Conservation (phyloP, 1,140 invertebrate genomes). For the Drosophila aff. region DNA sequence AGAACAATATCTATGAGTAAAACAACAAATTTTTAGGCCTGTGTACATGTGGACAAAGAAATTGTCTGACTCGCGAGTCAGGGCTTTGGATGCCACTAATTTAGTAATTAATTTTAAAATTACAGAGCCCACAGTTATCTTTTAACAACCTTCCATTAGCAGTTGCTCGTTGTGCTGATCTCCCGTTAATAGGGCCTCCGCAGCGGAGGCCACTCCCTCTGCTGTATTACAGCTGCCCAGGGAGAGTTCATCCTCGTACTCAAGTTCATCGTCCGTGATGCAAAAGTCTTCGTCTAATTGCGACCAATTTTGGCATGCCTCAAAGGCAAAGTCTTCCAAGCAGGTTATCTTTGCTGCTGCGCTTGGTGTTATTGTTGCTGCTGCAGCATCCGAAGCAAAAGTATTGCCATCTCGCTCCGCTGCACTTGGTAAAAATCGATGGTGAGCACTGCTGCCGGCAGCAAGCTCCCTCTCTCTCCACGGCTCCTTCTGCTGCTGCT, state of each 20-base stretch:
- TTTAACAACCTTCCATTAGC: conserved; percentile 73
- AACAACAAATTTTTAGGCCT: not conserved
- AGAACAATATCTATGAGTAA: not conserved
- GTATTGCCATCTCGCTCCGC: conserved; percentile 17
- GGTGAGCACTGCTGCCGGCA: conserved; percentile 57
- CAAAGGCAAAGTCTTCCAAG: conserved; percentile 66
- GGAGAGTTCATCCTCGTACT: conserved; percentile 69
- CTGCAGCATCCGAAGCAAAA: conserved; percentile 30
- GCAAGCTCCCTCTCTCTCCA: conserved; percentile 27
- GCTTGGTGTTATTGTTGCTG: not conserved
- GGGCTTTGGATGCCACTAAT: not conserved
- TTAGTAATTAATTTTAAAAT: not conserved
- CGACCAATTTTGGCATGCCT: conserved; percentile 61
- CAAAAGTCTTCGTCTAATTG: conserved; percentile 62
- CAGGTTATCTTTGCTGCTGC: conserved; percentile 21
- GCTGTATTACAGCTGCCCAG: conserved; percentile 29
- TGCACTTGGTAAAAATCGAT: conserved; percentile 72
- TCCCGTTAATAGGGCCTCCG: conserved; percentile 21
- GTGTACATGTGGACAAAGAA: too few species aligned
- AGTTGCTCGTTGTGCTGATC: conserved; percentile 76
- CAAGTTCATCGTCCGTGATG: conserved; percentile 75
- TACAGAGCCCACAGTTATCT: conserved; percentile 1
- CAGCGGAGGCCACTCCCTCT: conserved; percentile 7
- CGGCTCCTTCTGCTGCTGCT: conserved; percentile 9
- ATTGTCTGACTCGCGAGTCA: not conserved